Conservation (phyloP, 1,140 invertebrate species). For the Limonius californicus region DNA sequence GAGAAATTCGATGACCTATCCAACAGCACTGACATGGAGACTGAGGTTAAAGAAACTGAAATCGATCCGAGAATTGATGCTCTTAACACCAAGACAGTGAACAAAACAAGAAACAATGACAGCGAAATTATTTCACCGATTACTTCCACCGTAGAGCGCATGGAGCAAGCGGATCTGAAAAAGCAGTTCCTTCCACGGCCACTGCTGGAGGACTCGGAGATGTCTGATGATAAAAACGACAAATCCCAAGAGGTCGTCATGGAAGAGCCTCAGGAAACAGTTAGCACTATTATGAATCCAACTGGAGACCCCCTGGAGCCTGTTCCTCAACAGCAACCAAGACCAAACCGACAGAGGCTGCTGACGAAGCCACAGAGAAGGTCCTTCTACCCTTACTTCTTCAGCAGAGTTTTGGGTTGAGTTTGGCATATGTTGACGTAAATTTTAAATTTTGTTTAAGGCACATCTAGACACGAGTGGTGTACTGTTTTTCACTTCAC, state of each 20-base stretch:
- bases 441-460: background rate
- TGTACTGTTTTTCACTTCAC: background rate
- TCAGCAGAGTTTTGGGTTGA: constrained; percentile 51
- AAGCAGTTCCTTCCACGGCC: constrained; percentile 34
- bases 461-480: background rate
- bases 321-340: constrained; percentile 17
- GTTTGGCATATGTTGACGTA: constrained; percentile 4
- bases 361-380: constrained; percentile 46
- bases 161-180: constrained; percentile 17
- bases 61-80: constrained; percentile 35
- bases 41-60: background rate
- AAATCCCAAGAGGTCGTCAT: constrained; percentile 10
- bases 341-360: constrained; percentile 36
- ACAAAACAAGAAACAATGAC: constrained; percentile 27
- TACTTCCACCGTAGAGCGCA: constrained; percentile 8
- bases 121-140: constrained; percentile 21
- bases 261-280: constrained; percentile 21
- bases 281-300: background rate
- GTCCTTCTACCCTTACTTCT: constrained; percentile 51
- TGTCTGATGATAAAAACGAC: background rate
- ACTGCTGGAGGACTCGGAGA: constrained; percentile 18
- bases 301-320: background rate
- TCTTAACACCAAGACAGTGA: constrained; percentile 23
- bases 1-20: background rate
- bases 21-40: background rate